Evolutionary conservation across 2,113 vertebrate genomes (phyloP), one percentile per base, ranked within the genome.

Genomic region (Centropus bengalensis): DNA sequence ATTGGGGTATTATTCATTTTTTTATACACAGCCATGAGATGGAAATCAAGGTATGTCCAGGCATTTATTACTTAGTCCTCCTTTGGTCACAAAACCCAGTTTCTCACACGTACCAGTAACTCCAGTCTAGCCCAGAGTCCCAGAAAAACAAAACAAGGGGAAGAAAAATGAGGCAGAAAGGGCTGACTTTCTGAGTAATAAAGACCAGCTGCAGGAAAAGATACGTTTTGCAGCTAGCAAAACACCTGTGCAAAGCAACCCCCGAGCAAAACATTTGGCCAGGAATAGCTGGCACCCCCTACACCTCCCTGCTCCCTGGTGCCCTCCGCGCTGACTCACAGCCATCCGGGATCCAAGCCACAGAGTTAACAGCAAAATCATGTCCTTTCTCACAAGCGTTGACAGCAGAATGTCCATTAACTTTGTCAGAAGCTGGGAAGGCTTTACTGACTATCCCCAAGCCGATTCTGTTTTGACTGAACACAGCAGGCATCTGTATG

Each of bases 301-400:
- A 36, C 42, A 18, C 12, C 22, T 66, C 44, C 26, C 47, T 51
- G 60, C 22, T 74, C 44, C 26, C 47, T 55, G 66, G 20, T 74
- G 68, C 42, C 69, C 47, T 88, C 45, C 4, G 21, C 4, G 3
- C 60, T 75, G 73, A 60, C 26, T 66, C 92, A 59, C 40, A 87
- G 52, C 26, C 5, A 4, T 20, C 23, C 49, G 20, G 49, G 58
- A 54, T 79, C 28, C 52, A 27, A 78, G 44, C 12, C 52, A 75
- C 44, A 33, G 20, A 33, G 32, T 33, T 70, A 77, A 32, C 21
- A 17, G 9, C 78, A 83, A 75, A 86, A 74, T 59, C 54, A 22
- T 1, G 30, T 52, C 24, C 49, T 91, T 64, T 23, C 32, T 24
- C 0, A 0, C 47, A 69, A 18, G 26, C 0, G 8, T 5, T 36